These are phyloP conservation scores for Noctua janthina DNA, from an alignment of 2,888 invertebrate species.

Conservation along the genomic window DNA sequence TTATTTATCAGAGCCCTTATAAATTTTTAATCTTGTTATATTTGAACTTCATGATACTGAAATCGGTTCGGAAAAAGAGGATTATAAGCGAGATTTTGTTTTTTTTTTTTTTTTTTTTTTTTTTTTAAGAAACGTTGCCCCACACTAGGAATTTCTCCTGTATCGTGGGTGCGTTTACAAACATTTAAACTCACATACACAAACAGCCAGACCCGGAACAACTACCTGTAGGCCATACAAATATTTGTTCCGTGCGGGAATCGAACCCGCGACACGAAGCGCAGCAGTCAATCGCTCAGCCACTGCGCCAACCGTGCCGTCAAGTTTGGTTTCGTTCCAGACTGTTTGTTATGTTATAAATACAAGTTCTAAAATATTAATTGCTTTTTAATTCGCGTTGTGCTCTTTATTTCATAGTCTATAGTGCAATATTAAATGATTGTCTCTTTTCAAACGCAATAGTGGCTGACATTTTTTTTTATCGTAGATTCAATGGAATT, in stretches of 20 bases:
- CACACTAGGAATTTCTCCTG: no score
- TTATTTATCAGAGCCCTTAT: conserved; percentile 4
- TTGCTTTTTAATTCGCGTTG: not conserved
- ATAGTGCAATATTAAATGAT: conserved; percentile 6
- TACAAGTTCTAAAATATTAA: conserved; percentile 3
- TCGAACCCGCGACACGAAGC: no score
- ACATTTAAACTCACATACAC: no score
- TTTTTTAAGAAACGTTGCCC: no score
- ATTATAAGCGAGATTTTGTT: conserved; percentile 30
- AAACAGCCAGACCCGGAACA: no score
- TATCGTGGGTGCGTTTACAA: no score
- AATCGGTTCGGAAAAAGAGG: conserved; percentile 36
- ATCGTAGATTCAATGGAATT: conserved; percentile 15
- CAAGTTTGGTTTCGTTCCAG: conserved; percentile 40
- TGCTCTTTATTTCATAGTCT: conserved; percentile 5
- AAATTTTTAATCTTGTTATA: conserved; percentile 11
- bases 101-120: no score
- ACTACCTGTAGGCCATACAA: no score
- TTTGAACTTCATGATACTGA: conserved; percentile 37
- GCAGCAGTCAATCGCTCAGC: no score
- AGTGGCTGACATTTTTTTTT: conserved; percentile 36
- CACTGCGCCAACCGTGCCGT: no score
- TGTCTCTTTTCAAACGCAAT: conserved; percentile 23
- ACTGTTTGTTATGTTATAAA: conserved; percentile 1
- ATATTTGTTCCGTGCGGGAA: no score